phyloP scores from a whole-genome alignment of 2,888 invertebrate genomes.

The Luffia ferchaultella region DNA sequence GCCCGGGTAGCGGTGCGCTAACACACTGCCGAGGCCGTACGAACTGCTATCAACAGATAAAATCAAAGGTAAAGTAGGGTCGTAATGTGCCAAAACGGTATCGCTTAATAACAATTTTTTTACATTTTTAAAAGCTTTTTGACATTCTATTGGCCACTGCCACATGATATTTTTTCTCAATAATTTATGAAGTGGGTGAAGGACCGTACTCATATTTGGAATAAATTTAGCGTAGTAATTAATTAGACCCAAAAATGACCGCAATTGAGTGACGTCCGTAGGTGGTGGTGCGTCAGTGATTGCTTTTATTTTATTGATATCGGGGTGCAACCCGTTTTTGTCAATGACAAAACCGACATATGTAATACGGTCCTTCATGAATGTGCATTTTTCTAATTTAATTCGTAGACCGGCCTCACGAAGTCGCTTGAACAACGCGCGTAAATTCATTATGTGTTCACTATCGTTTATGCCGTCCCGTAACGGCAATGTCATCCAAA shows the following conservation, averaged over 20 bases:
- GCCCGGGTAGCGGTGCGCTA: background rate
- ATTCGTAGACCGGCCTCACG: background rate
- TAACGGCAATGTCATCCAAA: conserved; percentile 5
- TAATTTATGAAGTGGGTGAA: background rate
- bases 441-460: no score
- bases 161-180: background rate
- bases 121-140: background rate
- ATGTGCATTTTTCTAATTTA: background rate
- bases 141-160: background rate
- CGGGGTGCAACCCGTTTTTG: conserved; percentile 1
- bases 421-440: no score
- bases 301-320: background rate
- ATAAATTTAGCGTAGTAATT: conserved; percentile 5
- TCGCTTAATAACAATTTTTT: no score
- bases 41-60: conserved; percentile 2
- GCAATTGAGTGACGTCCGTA: background rate
- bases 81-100: conserved; percentile 1
- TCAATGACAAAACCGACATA: conserved; percentile 1
- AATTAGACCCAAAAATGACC: conserved; percentile 2
- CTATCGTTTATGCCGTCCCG: no score
- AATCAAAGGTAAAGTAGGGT: background rate
- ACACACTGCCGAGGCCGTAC: conserved; percentile 1
- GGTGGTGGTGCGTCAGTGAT: background rate
- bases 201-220: conserved; percentile 1
- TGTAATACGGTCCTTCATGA: background rate